These are phyloP conservation scores for Eupelmus urozonus DNA, from an alignment of 2,888 invertebrate species.

Conservation along the genomic window DNA sequence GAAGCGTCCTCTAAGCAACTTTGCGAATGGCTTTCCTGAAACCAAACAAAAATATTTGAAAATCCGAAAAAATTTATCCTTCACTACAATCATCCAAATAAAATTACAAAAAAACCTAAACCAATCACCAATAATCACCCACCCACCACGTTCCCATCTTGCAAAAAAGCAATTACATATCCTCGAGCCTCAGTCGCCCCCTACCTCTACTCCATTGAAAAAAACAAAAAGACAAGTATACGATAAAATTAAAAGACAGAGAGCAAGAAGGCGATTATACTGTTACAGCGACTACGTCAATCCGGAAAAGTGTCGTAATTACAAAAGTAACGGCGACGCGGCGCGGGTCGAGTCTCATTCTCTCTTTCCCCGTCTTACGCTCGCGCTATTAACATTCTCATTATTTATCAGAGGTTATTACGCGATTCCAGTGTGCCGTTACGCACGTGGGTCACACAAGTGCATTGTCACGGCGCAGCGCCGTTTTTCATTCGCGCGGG, in stretches of 20 bases:
- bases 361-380: too few relatives aligned
- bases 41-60: background rate
- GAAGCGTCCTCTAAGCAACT: background rate
- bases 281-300: background rate
- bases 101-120: too few relatives aligned
- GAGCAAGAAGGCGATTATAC: background rate
- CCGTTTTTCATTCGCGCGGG: background rate
- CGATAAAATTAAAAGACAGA: too few relatives aligned
- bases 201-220: too few relatives aligned
- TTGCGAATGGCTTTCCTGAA: constrained; percentile 2
- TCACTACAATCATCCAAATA: too few relatives aligned
- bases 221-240: too few relatives aligned
- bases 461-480: constrained; percentile 38
- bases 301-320: constrained; percentile 10
- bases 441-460: constrained; percentile 19
- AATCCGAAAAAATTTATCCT: background rate
- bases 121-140: too few relatives aligned
- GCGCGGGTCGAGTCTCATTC: too few relatives aligned
- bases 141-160: too few relatives aligned
- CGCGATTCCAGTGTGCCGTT: constrained; percentile 19
- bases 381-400: constrained; percentile 6
- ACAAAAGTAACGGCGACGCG: constrained; percentile 15
- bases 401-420: constrained; percentile 38
- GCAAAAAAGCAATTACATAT: too few relatives aligned
- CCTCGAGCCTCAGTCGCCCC: too few relatives aligned